Evolutionary conservation across 2,888 invertebrate species (phyloP).

Genomic region (Drosophila incognita): DNA sequence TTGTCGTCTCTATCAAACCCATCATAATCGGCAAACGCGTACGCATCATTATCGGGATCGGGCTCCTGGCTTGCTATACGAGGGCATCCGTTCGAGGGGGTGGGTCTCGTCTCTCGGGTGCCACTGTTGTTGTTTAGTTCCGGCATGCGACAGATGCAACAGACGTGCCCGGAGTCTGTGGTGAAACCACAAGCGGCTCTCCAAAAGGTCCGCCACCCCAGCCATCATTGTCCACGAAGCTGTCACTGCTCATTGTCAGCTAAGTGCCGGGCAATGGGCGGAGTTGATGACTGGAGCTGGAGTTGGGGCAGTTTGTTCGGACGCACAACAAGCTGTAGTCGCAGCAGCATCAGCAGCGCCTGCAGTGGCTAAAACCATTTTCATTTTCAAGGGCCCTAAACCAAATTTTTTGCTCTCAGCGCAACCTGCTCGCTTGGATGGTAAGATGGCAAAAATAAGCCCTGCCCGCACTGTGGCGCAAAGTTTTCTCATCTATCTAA

Average conservation of each 20-base stretch:
- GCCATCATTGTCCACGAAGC: conserved; percentile 42
- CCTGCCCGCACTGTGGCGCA: conserved; percentile 60
- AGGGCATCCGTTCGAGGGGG: conserved; percentile 12
- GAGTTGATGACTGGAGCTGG: conserved; percentile 22
- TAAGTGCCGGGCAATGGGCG: conserved; percentile 65
- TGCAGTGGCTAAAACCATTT: conserved; percentile 58
- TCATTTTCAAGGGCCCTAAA: conserved; percentile 72
- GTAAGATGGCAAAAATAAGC: conserved; percentile 54
- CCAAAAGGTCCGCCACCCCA: conserved; percentile 29
- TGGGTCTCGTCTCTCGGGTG: conserved; percentile 44
- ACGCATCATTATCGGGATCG: conserved; percentile 73
- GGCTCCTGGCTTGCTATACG: conserved; percentile 5
- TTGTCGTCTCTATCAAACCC: conserved; percentile 77
- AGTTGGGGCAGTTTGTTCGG: conserved; percentile 17
- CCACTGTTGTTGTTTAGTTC: conserved; percentile 71
- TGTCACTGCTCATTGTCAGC: conserved; percentile 78
- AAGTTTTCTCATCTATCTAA: background rate
- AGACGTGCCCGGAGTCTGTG: conserved; percentile 59
- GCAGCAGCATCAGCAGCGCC: conserved; percentile 20
- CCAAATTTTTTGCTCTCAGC: conserved; percentile 62
- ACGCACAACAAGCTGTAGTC: conserved; percentile 47
- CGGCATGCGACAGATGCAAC: conserved; percentile 78
- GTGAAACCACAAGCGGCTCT: conserved; percentile 72
- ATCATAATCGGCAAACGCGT: conserved; percentile 73
- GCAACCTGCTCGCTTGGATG: conserved; percentile 53